Conservation (phyloP, 53 echinoderm and acorn worm genomes). For the Apostichopus leukothele region DNA sequence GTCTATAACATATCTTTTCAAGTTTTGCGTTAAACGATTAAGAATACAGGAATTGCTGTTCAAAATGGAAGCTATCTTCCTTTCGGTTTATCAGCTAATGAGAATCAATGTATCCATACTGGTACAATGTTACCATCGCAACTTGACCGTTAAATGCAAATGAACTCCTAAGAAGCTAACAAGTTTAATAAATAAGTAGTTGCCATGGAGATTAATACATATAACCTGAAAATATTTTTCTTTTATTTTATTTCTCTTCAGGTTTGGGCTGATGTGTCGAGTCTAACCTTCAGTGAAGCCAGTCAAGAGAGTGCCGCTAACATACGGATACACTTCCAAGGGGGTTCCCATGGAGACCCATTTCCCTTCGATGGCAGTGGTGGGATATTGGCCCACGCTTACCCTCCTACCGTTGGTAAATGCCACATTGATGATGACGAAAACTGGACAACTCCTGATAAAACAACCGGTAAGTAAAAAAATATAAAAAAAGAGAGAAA, state of each 20-base stretch:
- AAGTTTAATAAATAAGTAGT: too few species aligned
- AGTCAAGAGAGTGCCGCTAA: not conserved
- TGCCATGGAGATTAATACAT: too few species aligned
- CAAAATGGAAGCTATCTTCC: too few species aligned
- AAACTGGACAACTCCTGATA: conserved; percentile 1
- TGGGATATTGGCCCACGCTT: conserved; percentile 29
- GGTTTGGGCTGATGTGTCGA: conserved; percentile 33
- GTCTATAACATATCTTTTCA: too few species aligned
- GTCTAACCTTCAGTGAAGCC: conserved; percentile 24
- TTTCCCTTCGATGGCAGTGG: conserved; percentile 22
- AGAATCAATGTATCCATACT: too few species aligned
- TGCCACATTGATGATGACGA: conserved; percentile 46
- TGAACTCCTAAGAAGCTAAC: too few species aligned
- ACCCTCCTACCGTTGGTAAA: not conserved
- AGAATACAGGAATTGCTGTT: too few species aligned
- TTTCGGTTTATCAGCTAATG: too few species aligned
- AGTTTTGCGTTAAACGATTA: too few species aligned
- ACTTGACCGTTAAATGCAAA: too few species aligned
- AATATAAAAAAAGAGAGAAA: too few species aligned
- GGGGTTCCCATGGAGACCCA: conserved; percentile 15
- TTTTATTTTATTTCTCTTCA: not conserved
- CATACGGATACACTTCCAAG: not conserved
- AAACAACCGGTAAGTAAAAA: not conserved
- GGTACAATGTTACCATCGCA: too few species aligned
- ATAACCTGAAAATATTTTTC: not conserved